Base-by-base conservation (phyloP, 1,140 invertebrate species). In the Stenopsyche tienmushanensis region DNA sequence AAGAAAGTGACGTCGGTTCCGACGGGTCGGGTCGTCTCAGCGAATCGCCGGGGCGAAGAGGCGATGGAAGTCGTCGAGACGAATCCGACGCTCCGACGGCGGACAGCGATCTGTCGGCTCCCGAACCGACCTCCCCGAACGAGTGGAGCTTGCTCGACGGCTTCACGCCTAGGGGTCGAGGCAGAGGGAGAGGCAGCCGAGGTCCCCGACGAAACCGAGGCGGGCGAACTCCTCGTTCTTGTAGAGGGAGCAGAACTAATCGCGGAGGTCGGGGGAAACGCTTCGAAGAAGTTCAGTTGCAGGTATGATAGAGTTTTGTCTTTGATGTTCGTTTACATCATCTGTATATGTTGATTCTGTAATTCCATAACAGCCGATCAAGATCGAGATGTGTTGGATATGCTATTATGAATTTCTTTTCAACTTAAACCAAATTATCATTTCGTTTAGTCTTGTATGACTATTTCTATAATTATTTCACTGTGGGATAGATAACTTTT, bases 81-180 rank as follows among this genome's bases (percentile, higher is more conserved):
- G 57, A 60, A 25, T 60, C 57, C 1, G 64, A 41, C 66, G 77
- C 24, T 74, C 76, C 1, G 75, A 76, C 1, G 76, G 75, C 0
- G 52, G 76, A n/a, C 10, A 77, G 77, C 17, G 77, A 76, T 62
- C 73, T 76, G 71, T 80, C 79, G 26, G 77, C 78, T 74, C 76
- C 78, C 72, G 77, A 10, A 1, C 8, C 21, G 8, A 21, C 52
- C 3, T 65, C 44, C 7, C 53, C 50, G 13, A 5, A 13, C 10
- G 39, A 25, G 13, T 15, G 24, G 8, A 45, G 5, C n/a, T 9
- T 60, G 41, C 9, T n/a, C 18, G 42, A 53, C 8, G 62, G n/a
- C 15, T 23, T 17, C 13, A 17, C 42, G 17, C 20, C 23, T 13
- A 55, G 59, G 17, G 64, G 68, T 21, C 23, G 68, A 9, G 54